Percentiles rank a stretch among this genome's conserved stretches.
phyloP scores from a whole-genome alignment of 1,140 invertebrate genomes.

The Hyphantria cunea region DNA sequence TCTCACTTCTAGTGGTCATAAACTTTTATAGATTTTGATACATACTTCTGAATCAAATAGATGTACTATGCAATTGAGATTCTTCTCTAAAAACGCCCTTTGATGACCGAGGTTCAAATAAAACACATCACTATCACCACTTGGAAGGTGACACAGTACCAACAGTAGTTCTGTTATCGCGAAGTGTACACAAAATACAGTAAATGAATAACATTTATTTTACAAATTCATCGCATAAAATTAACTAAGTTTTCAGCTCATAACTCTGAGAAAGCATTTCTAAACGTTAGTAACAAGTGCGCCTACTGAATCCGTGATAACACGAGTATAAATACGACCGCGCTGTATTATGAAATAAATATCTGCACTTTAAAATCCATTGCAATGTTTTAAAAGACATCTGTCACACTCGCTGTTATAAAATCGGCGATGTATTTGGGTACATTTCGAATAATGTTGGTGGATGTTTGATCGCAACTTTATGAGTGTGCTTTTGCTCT shows the following conservation, averaged over 20 bases:
- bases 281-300: conserved; percentile 29
- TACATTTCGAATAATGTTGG: conserved; percentile 38
- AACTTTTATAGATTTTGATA: too few relatives aligned
- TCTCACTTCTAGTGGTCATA: too few relatives aligned
- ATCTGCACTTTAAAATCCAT: conserved; percentile 21
- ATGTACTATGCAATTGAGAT: too few relatives aligned
- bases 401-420: conserved; percentile 1
- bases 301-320: conserved; percentile 3
- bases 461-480: conserved; percentile 41
- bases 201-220: not conserved
- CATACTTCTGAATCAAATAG: too few relatives aligned
- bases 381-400: conserved; percentile 10
- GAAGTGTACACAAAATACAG: too few relatives aligned
- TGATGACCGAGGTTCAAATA: too few relatives aligned
- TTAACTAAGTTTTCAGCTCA: conserved; percentile 18
- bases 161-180: too few relatives aligned
- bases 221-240: conserved; percentile 5
- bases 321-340: conserved; percentile 3
- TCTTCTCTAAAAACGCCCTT: too few relatives aligned
- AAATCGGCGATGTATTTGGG: conserved; percentile 36
- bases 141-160: too few relatives aligned
- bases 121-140: too few relatives aligned
- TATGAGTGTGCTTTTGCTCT: conserved; percentile 49
- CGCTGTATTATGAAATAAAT: conserved; percentile 1
- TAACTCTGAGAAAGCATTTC: conserved; percentile 13